Base-by-base conservation (phyloP, 1,140 invertebrate genomes). In the Drosophila subpulchrella region DNA sequence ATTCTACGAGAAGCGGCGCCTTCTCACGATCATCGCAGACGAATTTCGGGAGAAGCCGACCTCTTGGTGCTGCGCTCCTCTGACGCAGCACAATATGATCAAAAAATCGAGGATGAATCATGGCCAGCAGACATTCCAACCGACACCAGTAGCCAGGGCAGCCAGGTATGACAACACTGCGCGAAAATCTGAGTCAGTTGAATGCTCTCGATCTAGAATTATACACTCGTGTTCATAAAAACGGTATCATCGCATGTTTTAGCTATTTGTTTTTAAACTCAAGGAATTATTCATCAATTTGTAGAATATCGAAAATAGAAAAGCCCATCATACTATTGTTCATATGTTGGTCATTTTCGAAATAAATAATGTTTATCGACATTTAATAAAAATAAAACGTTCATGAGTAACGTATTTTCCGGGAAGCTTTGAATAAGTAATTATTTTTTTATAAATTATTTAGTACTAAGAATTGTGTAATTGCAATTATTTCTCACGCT, bases 81-180 rank as follows among this genome's bases (percentile, higher is more conserved):
- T 84, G 81, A 84, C 81, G 59, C 73, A 77, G 77, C 81, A 68
- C 3, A 47, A 72, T 59, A 38, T 13, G 27, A 34, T 8, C 27
- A 53, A 38, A 44, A n/a, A 5, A 34, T 34, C 42, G 61, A 32
- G 46, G 47, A 56, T 71, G 67, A 70, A 24, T 71, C 65, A 71
- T 60, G 56, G 24, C 17, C 63, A 56, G 27, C 50, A 34, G 46
- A 42, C 65, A 71, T 70, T 70, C 50, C 34, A 39, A 12, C 15
- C 15, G 38, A 17, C 32, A 11, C 27, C 59, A 13, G 11, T 17
- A 17, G 48, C 36, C 17, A 2, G 34, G 36, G 17, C 51, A 71
- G 51, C 34, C 65, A 71, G 53, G 67, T 71, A 55, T 47, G 65
- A 70, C 60, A 27, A 24, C 50, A 70, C 50, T 70, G 66, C 6